phyloP scores from a whole-genome alignment of 2,888 invertebrate genomes.

The Drosophila demipolita region DNA sequence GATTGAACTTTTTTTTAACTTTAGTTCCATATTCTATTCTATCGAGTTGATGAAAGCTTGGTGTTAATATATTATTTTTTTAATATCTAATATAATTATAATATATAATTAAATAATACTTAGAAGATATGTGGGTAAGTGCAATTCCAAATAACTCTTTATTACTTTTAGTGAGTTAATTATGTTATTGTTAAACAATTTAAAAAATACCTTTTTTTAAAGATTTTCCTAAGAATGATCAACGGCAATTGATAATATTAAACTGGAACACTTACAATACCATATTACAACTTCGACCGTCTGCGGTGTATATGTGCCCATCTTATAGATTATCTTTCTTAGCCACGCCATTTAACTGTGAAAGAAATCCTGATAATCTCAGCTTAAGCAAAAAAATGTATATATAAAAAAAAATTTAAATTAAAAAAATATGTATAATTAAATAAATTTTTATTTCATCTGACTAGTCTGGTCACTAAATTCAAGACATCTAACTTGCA shows the following conservation, averaged over 20 bases:
- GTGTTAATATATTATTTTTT: too few relatives aligned
- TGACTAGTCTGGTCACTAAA: slow-evolving; percentile 61
- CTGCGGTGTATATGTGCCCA: not conserved
- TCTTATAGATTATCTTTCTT: not conserved
- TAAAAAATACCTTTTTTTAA: not conserved
- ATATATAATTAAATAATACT: not conserved
- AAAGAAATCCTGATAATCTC: not conserved
- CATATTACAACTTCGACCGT: not conserved
- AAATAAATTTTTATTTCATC: slow-evolving; percentile 53
- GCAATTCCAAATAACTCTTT: not conserved
- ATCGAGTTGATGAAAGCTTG: too few relatives aligned
- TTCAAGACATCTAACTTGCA: slow-evolving; percentile 78
- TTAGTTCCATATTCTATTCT: too few relatives aligned
- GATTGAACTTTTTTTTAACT: too few relatives aligned
- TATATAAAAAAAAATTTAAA: not conserved
- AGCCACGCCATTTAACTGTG: not conserved
- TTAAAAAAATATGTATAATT: not conserved
- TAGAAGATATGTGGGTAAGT: not conserved
- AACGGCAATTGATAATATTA: not conserved
- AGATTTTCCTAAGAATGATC: not conserved
- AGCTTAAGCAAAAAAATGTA: not conserved
- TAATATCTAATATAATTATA: too few relatives aligned
- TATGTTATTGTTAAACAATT: not conserved
- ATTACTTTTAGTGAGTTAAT: not conserved
- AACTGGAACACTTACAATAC: not conserved